Evolutionary conservation across 1,140 invertebrate species (phyloP), one percentile per base, ranked within the genome.

Genomic region (Caerostris darwini): DNA sequence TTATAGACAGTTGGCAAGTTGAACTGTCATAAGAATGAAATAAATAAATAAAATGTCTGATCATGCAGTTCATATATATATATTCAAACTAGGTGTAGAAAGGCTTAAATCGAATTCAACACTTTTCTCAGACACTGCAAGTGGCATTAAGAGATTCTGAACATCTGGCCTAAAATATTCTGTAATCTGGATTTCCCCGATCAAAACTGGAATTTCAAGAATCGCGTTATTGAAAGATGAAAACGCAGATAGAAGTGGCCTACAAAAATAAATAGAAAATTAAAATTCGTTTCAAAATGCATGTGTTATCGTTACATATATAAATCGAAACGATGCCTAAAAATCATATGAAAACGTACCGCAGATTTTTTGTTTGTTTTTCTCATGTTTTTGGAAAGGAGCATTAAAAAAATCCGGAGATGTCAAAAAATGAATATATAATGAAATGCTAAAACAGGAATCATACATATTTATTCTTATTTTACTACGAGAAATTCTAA

Each of bases 271-370:
- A 92, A 57, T 67, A 19, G 50, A 92, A 85, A 92, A 85, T 92
- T 85, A 56, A 92, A 92, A 92, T 92, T 92, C 90, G 53, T 92
- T 92, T 85, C 61, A 81, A 56, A 85, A 85, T 17, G 90, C 81
- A 92, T 92, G 85, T 92, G 90, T 92, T 92, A 92, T 83, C 77
- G 61, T 82, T 92, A 61, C 90, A 85, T 92, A 92, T 69, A 58
- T 85, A 91, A 91, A 59, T 82, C 71, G 89, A 71, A n/a, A 56
- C 19, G 57, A 81, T 34, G 56, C 89, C 56, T 19, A 71, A 50
- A 57, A 57, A 91, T 77, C 89, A 34, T 91, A 82, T 81, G 82
- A 61, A 61, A 58, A 53, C 5, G 4, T 7, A 50, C 5, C 10
- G 50, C n/a, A n/a, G n/a, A n/a, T n/a, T n/a, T n/a, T n/a, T 64